Conservation (phyloP, 2,797 vertebrate species). For the Naso thynnoides region DNA sequence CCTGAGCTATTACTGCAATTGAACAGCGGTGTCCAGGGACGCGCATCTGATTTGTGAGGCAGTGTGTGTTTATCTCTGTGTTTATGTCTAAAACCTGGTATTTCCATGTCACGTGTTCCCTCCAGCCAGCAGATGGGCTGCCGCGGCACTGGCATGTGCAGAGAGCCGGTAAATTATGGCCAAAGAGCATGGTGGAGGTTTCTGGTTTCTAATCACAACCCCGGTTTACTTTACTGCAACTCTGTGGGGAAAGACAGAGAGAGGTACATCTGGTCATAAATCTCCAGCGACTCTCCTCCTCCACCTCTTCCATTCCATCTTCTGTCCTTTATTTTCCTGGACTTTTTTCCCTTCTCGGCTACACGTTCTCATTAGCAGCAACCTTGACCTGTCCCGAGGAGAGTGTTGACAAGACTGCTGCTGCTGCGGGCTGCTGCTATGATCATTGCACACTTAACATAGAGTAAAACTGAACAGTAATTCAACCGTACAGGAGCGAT, state of each 20-base stretch:
- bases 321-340: constrained; percentile 25
- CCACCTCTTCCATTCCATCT: constrained; percentile 34
- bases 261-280: constrained; percentile 48
- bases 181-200: constrained; percentile 51
- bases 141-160: constrained; percentile 33
- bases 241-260: constrained; percentile 51
- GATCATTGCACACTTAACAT: constrained; percentile 37
- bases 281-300: constrained; percentile 48
- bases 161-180: constrained; percentile 59
- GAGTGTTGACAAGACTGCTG: constrained; percentile 28
- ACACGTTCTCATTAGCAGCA: constrained; percentile 65
- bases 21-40: constrained; percentile 42
- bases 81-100: constrained; percentile 27
- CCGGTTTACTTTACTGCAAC: constrained; percentile 64
- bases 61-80: constrained; percentile 48
- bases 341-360: constrained; percentile 6
- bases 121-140: constrained; percentile 22
- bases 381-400: constrained; percentile 66
- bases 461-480: constrained; percentile 1
- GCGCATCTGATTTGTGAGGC: constrained; percentile 61
- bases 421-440: constrained; percentile 29
- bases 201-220: constrained; percentile 69
- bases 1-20: constrained; percentile 66
- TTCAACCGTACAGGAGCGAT: constrained; percentile 9
- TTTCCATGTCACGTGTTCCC: constrained; percentile 25